Evolutionary conservation across 2,888 invertebrate genomes (phyloP), one percentile per base, ranked within the genome.

Genomic region (Cosmopolites sordidus): DNA sequence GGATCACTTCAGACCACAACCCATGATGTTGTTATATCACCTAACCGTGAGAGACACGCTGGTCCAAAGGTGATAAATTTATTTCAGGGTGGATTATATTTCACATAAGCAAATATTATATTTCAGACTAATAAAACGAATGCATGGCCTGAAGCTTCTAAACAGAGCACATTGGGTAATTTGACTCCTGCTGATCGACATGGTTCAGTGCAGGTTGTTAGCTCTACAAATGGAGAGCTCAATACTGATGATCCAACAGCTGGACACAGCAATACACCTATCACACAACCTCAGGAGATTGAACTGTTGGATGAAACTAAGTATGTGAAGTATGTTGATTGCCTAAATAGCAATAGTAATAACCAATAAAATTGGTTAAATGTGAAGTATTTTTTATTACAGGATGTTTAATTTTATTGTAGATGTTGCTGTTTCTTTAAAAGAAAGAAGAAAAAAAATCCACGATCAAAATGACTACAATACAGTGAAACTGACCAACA

Each of bases 361-460:
- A 5, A 22, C 8, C 22, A 8, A 22, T 22, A 22, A 5, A 22
- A 22, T 75, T 71, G 75, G 72, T 69, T 33, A 30, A 16, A 37
- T 41, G 14, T n/a, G 37, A 11, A 22, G 33, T 22, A n/a, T n/a
- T n/a, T n/a, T n/a, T n/a, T n/a, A 22, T 22, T 22, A 22, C 22
- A 22, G 22, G 8, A 22, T 8, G 22, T 5, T 22, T 22, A 8
- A 5, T 22, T 22, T 59, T 58, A 43, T 82, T 83, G 74, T 79
- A 95, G 95, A 82, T 96, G 96, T 83, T 97, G 97, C 80, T 97
- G 95, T 80, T 97, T 96, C 86, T 93, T 94, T 84, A 93, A 94
- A 79, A 88, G 94, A 77, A 95, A 94, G 90, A 95, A 95, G 91
- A 96, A 96, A 88, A 94, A 95, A 86, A 72, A 70, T 50, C 69